A percentile compares a stretch with the other conserved stretches of the same genome.
These are phyloP conservation scores for Lathronympha strigana DNA, from an alignment of 2,888 invertebrate genomes.

Conservation along the genomic window DNA sequence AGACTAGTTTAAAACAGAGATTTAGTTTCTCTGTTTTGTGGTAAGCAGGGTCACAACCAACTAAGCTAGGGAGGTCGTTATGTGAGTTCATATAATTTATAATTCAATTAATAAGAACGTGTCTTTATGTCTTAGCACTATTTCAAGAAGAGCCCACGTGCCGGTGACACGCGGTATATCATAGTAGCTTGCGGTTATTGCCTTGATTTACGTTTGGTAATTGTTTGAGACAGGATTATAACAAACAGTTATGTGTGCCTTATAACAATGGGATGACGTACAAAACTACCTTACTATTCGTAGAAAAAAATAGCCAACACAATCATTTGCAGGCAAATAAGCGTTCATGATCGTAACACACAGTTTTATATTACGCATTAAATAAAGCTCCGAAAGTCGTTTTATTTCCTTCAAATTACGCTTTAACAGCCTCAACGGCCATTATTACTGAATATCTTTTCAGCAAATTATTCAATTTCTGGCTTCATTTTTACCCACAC, in stretches of 20 bases:
- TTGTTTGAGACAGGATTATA: too few species aligned
- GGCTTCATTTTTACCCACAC: constrained; percentile 46
- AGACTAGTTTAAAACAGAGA: too few species aligned
- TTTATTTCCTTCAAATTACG: constrained; percentile 63
- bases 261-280: background rate
- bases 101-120: too few species aligned
- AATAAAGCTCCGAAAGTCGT: constrained; percentile 58
- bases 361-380: constrained; percentile 47
- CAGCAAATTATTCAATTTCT: constrained; percentile 61
- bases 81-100: too few species aligned
- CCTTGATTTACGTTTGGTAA: background rate
- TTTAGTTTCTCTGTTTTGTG: too few species aligned
- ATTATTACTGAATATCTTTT: constrained; percentile 58
- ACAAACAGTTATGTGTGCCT: background rate
- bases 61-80: too few species aligned
- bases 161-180: too few species aligned
- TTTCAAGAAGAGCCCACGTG: too few species aligned
- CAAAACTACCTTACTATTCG: background rate
- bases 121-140: too few species aligned
- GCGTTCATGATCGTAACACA: constrained; percentile 21
- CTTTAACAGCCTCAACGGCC: constrained; percentile 54
- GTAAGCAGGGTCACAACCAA: too few species aligned
- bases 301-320: background rate
- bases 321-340: constrained; percentile 19
- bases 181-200: background rate